Percentiles rank a stretch among this genome's conserved stretches.
These are phyloP conservation scores for Pedionomus torquatus DNA, from an alignment of 2,113 vertebrate genomes.

Conservation along the genomic window DNA sequence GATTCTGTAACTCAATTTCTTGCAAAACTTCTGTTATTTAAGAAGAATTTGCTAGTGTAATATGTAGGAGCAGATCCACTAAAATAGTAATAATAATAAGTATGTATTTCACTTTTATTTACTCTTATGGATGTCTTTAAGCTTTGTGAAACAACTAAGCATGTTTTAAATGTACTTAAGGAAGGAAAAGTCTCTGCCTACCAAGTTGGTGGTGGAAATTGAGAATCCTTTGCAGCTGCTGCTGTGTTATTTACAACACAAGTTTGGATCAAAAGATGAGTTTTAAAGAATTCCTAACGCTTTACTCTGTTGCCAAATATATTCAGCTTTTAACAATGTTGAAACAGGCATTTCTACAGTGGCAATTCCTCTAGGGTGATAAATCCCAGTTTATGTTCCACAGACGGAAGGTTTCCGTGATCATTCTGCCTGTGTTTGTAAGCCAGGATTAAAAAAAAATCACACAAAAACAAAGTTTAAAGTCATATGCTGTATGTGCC, in stretches of 20 bases:
- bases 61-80: background rate
- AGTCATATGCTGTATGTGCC: background rate
- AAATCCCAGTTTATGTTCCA: conserved; percentile 61
- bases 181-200: background rate
- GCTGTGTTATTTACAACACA: conserved; percentile 54
- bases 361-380: conserved; percentile 63
- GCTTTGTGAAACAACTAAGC: background rate
- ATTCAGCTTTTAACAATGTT: conserved; percentile 57
- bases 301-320: conserved; percentile 61
- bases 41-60: background rate
- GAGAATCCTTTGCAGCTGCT: conserved; percentile 46
- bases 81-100: background rate
- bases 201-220: background rate
- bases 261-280: conserved; percentile 61
- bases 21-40: background rate
- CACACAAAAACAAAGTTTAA: conserved; percentile 7
- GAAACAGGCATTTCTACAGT: conserved; percentile 63
- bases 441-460: conserved; percentile 14
- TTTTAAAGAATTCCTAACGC: conserved; percentile 59
- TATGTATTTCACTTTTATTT: background rate
- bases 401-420: conserved; percentile 26
- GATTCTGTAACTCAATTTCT: background rate
- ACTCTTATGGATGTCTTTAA: background rate
- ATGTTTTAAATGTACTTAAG: background rate
- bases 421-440: conserved; percentile 10